Conservation (phyloP, 2,888 invertebrate species). For the Nomada goodeniana region DNA sequence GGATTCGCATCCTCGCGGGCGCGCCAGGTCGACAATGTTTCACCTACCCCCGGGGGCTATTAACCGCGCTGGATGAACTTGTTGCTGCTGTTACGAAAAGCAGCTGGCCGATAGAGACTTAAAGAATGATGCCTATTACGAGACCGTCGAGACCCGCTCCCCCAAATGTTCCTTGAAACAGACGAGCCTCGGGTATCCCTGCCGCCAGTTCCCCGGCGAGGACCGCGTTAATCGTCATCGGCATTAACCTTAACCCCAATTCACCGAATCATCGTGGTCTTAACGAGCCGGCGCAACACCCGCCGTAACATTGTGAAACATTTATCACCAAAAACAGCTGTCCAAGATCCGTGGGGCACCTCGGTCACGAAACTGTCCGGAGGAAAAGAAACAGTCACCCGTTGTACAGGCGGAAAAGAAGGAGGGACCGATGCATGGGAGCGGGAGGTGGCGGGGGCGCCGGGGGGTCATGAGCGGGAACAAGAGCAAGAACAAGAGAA, state of each 20-base stretch:
- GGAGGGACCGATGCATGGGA: conserved; percentile 21
- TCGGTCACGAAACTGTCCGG: not conserved
- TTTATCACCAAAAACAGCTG: not conserved
- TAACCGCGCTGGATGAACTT: too few species aligned
- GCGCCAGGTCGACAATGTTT: not conserved
- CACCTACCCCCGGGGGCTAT: too few species aligned
- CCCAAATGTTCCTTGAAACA: not conserved
- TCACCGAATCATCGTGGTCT: not conserved
- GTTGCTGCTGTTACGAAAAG: not conserved
- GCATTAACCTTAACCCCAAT: not conserved
- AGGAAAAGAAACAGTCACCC: conserved; percentile 51
- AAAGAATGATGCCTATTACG: not conserved
- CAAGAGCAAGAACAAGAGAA: conserved; percentile 75
- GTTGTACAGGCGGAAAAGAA: conserved; percentile 51
- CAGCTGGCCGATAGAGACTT: conserved; percentile 17
- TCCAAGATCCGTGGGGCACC: not conserved
- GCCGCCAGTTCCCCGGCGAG: not conserved
- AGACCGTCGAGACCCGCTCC: not conserved
- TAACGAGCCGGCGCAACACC: too few species aligned
- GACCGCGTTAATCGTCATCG: not conserved
- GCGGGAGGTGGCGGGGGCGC: not conserved
- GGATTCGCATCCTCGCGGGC: not conserved
- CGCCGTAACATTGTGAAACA: not conserved
- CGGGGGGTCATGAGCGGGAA: conserved; percentile 69
- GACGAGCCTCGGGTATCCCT: conserved; percentile 8